phyloP scores from a whole-genome alignment of 2,797 vertebrate genomes.

The Vespertilio murinus region DNA sequence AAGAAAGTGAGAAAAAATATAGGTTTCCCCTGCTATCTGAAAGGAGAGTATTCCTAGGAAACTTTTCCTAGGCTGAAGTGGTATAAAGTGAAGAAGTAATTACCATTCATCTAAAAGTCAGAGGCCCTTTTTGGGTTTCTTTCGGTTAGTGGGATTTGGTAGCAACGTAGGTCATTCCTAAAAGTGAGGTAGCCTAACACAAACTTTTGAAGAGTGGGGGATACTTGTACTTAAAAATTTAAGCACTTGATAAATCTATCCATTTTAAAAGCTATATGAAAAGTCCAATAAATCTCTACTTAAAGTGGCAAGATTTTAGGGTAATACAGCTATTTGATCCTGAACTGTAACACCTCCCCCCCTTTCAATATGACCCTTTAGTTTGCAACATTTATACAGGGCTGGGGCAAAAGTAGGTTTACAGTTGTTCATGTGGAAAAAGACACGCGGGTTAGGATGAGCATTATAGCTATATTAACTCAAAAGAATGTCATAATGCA shows the following conservation, averaged over 20 bases:
- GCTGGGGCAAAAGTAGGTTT: not conserved
- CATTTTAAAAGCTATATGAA: slow-evolving; percentile 49
- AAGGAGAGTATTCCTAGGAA: not conserved
- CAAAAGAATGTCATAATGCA: not conserved
- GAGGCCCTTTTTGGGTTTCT: not conserved
- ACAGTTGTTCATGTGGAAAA: not conserved
- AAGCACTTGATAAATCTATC: slow-evolving; percentile 17
- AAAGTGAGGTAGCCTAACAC: not conserved
- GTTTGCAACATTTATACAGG: slow-evolving; percentile 24
- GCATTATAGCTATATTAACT: too few species aligned
- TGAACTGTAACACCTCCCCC: not conserved
- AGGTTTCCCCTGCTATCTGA: not conserved
- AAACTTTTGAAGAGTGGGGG: not conserved
- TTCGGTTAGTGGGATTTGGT: not conserved
- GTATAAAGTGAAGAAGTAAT: not conserved
- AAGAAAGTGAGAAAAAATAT: slow-evolving; percentile 40
- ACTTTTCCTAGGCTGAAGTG: not conserved
- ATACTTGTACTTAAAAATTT: not conserved
- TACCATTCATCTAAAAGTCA: not conserved
- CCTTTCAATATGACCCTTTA: not conserved
- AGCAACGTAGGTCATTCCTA: not conserved
- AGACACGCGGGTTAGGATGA: too few species aligned
- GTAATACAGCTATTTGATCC: not conserved
- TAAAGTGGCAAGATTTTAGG: slow-evolving; percentile 40
- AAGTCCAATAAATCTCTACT: slow-evolving; percentile 34